Conservation (phyloP, 2,888 invertebrate genomes). For the Sesia bembeciformis region DNA sequence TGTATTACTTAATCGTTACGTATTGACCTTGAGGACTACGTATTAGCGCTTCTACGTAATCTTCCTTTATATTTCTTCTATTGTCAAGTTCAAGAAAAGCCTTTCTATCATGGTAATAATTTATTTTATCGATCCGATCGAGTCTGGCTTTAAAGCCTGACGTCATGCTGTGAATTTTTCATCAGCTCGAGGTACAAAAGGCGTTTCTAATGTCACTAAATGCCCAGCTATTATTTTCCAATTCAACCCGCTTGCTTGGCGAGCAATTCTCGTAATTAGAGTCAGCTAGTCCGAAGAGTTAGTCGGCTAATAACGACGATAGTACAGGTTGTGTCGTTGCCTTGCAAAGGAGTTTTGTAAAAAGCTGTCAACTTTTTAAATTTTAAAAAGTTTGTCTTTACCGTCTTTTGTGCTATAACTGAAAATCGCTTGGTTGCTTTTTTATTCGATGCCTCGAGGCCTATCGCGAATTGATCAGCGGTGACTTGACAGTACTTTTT, state of each 20-base stretch:
- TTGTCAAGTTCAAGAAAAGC: conserved; percentile 29
- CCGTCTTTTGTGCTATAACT: no score
- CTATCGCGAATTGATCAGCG: not conserved
- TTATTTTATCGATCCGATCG: conserved; percentile 42
- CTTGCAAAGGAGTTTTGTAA: not conserved
- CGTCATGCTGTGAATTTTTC: conserved; percentile 50
- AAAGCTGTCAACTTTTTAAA: no score
- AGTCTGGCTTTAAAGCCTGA: conserved; percentile 23
- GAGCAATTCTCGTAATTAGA: conserved; percentile 31
- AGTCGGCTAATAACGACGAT: not conserved
- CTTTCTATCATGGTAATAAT: conserved; percentile 1
- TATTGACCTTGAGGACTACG: no score
- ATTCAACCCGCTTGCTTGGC: conserved; percentile 35
- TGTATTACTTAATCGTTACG: no score
- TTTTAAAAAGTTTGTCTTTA: no score
- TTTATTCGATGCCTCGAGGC: not conserved
- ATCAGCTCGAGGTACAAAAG: conserved; percentile 34
- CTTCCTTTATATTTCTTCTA: not conserved
- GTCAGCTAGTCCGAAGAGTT: conserved; percentile 6
- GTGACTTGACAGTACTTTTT: not conserved
- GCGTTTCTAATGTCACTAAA: conserved; percentile 24
- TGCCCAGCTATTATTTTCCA: conserved; percentile 45
- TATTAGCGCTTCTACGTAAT: no score
- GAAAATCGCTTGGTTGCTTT: not conserved
- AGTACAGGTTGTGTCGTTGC: not conserved